phyloP scores from a whole-genome alignment of 2,888 invertebrate genomes.

The Hirtodrosophila histrioides region DNA sequence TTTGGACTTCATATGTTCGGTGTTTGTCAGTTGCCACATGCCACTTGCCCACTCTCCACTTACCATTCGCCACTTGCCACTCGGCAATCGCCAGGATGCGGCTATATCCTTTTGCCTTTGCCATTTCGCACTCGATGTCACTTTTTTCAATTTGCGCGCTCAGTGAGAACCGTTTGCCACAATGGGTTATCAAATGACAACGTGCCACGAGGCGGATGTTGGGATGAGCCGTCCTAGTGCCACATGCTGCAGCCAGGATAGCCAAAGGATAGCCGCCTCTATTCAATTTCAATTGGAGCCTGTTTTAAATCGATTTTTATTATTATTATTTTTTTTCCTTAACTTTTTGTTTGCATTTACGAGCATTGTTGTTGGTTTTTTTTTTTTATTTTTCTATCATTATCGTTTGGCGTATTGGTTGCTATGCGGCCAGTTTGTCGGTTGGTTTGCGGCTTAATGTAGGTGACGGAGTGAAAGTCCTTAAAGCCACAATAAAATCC shows the following conservation, averaged over 20 bases:
- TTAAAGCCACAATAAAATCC: conserved; percentile 47
- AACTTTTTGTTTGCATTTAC: conserved; percentile 33
- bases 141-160: conserved; percentile 70
- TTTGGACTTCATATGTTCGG: conserved; percentile 68
- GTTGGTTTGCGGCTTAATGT: conserved; percentile 28
- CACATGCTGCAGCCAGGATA: conserved; percentile 47
- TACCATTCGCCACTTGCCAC: conserved; percentile 6
- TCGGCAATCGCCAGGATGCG: conserved; percentile 19
- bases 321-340: conserved; percentile 61
- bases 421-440: conserved; percentile 53
- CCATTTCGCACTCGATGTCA: conserved; percentile 50
- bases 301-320: conserved; percentile 79
- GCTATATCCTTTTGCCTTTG: conserved; percentile 51
- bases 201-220: conserved; percentile 65
- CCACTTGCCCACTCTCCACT: conserved; percentile 14
- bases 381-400: conserved; percentile 15
- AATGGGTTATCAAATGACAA: conserved; percentile 80
- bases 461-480: conserved; percentile 36
- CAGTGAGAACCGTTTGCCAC: conserved; percentile 67
- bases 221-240: conserved; percentile 22
- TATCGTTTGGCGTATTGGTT: conserved; percentile 32
- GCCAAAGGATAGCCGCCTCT: conserved; percentile 47
- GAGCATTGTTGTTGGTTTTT: conserved; percentile 29
- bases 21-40: conserved; percentile 47
- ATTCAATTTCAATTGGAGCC: conserved; percentile 78